These are phyloP conservation scores for Orycteropus afer DNA, from an alignment of 2,113 vertebrate genomes.

Conservation along the genomic window DNA sequence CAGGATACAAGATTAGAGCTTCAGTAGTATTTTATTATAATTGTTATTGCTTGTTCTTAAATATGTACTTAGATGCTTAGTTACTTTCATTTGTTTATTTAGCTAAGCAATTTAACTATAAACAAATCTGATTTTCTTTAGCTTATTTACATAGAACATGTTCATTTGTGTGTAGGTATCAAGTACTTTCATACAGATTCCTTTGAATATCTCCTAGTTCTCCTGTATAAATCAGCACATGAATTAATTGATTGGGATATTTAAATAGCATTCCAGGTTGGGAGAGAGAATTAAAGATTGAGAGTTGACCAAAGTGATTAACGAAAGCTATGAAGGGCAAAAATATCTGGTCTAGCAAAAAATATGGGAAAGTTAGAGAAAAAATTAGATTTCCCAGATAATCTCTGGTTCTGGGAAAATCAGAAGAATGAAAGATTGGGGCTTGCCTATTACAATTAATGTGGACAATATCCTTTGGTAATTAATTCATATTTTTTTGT, in stretches of 20 bases:
- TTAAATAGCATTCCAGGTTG: not conserved
- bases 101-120: conserved; percentile 30
- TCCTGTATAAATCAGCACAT: not conserved
- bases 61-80: not conserved
- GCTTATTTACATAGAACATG: conserved; percentile 27
- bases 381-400: not conserved
- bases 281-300: not conserved
- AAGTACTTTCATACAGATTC: not conserved
- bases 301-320: not conserved
- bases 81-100: conserved; percentile 53
- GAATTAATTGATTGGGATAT: not conserved
- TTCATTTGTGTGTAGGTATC: conserved; percentile 3
- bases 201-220: not conserved
- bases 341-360: not conserved
- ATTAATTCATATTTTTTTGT: not conserved
- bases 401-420: not conserved
- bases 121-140: conserved; percentile 44
- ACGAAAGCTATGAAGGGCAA: not conserved
- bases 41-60: conserved; percentile 47
- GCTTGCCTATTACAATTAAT: not conserved
- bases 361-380: not conserved
- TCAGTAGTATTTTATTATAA: conserved; percentile 39
- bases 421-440: not conserved
- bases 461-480: not conserved
- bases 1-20: not conserved